Base-by-base conservation (phyloP, 1,140 invertebrate genomes). In the Zophobas morio region DNA sequence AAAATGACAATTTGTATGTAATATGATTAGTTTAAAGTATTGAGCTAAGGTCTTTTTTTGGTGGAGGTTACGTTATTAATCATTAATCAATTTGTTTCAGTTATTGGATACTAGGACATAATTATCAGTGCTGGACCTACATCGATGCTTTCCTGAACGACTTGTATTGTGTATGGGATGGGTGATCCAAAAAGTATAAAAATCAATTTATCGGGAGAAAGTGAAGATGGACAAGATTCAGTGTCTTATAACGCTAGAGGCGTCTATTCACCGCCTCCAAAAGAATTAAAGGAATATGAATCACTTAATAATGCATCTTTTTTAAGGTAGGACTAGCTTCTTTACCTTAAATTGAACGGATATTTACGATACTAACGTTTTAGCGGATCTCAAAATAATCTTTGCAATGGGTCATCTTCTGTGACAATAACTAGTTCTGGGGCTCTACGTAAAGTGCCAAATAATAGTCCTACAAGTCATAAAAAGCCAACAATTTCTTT, bases 361-460 rank as follows among this genome's bases (percentile, higher is more conserved):
- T 53, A 2, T 53, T 70, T 36, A 20, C 1, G 20, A 47, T 71
- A 46, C 20, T 49, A 20, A 42, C 46, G 35, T 89, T 91, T 0
- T 86, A 93, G 92, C 42, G 89, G 88, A 37, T 92, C 92, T 37
- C 92, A 90, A 79, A 91, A 89, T 74, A 93, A 93, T 83, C 84
- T 93, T 1, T 93, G 92, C 86, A 94, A 94, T 82, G 92, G 92
- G 1, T 87, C 88, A 6, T 88, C 89, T 36, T 88, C 88, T 5
- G 82, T 84, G 35, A 84, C 87, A 1, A 85, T 85, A 2, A 86
- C 85, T 71, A 85, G 79, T 60, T 87, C 87, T 70, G 88, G 88
- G 6, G 88, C 88, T 1, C 84, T 93, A 71, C 89, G 89, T 35
- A 93, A 93, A 84, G 88, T 93, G 53, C 91, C 90, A 70, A 94